Evolutionary conservation across 2,888 invertebrate species (phyloP), one percentile per base, ranked within the genome.

Genomic region (Chydorus sphaericus): DNA sequence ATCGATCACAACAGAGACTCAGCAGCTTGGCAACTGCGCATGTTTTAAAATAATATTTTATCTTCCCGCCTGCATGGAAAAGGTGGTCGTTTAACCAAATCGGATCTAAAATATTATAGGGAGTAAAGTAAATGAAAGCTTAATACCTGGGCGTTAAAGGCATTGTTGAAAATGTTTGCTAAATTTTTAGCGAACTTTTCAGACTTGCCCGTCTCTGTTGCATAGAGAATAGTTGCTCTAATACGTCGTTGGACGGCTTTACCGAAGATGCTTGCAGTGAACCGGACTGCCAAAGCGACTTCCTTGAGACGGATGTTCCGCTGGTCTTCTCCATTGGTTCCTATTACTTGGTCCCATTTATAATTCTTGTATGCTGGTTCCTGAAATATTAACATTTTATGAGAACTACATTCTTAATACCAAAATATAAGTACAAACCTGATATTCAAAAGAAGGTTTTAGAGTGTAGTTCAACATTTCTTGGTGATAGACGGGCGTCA

Each of bases 151-250:
- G n/a, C n/a, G n/a, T n/a, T n/a, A n/a, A n/a, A n/a, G n/a, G n/a
- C n/a, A n/a, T n/a, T n/a, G n/a, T n/a, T n/a, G n/a, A n/a, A n/a
- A n/a, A n/a, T n/a, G n/a, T n/a, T n/a, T n/a, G n/a, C n/a, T n/a
- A n/a, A n/a, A n/a, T 88, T 88, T 67, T 90, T 90, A 30, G 93
- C 92, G 71, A 88, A 94, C 68, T 84, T 83, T 68, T 94, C 93
- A 7, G 94, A 93, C 69, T 88, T 91, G 57, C 94, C 94, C 0
- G 94, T 96, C 74, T 94, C 94, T 0, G 93, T 94, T 20, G 91
- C 94, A 70, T 86, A 94, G 23, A 94, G 71, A 20, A 94, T 86
- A 0, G 93, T 93, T 14, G 93, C 93, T 70, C 93, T 93, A 66
- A 94, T 91, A 64, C 94, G 77, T 64, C 89, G 82, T 16, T 92